Evolutionary conservation across 2,888 invertebrate genomes (phyloP).

Genomic region (Glyphotaelius pellucidus): DNA sequence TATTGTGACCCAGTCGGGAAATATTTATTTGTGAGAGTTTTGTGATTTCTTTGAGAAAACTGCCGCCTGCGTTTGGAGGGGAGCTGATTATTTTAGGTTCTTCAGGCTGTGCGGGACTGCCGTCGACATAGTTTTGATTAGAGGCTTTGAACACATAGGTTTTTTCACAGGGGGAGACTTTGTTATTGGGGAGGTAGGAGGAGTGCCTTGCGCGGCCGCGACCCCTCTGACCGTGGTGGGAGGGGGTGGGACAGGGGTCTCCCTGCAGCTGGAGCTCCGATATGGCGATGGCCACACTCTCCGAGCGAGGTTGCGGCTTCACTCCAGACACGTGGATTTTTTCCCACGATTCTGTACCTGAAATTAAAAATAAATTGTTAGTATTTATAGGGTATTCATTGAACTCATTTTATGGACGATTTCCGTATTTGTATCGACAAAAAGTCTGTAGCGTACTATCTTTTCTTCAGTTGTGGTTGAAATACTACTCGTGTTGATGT

Average conservation of each 20-base stretch:
- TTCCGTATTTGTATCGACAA: too few species aligned
- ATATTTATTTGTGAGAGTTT: slow-evolving; percentile 85
- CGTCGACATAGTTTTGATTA: slow-evolving; percentile 73
- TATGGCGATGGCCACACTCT: slow-evolving; percentile 82
- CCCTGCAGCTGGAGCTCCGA: slow-evolving; percentile 76
- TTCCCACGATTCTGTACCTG: slow-evolving; percentile 88
- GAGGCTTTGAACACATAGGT: slow-evolving; percentile 74
- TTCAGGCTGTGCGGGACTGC: slow-evolving; percentile 67
- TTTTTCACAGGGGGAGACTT: slow-evolving; percentile 73
- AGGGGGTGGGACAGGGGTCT: slow-evolving; percentile 67
- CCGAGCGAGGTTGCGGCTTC: slow-evolving; percentile 83
- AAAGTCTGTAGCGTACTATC: too few species aligned
- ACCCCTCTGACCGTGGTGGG: slow-evolving; percentile 67
- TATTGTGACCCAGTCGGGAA: slow-evolving; percentile 79
- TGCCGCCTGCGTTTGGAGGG: slow-evolving; percentile 70
- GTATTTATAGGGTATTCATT: too few species aligned
- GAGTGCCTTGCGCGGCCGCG: slow-evolving; percentile 70
- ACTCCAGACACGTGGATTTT: slow-evolving; percentile 79
- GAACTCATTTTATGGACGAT: too few species aligned
- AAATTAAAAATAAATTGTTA: slow-evolving; percentile 64
- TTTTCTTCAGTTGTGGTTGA: too few species aligned
- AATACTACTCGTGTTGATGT: too few species aligned
- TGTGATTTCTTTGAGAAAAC: slow-evolving; percentile 82
- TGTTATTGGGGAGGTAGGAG: slow-evolving; percentile 71
- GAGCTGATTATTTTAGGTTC: slow-evolving; percentile 61